These are phyloP conservation scores for Heterodera carotae DNA, from an alignment of 1,140 invertebrate species.

Conservation along the genomic window DNA sequence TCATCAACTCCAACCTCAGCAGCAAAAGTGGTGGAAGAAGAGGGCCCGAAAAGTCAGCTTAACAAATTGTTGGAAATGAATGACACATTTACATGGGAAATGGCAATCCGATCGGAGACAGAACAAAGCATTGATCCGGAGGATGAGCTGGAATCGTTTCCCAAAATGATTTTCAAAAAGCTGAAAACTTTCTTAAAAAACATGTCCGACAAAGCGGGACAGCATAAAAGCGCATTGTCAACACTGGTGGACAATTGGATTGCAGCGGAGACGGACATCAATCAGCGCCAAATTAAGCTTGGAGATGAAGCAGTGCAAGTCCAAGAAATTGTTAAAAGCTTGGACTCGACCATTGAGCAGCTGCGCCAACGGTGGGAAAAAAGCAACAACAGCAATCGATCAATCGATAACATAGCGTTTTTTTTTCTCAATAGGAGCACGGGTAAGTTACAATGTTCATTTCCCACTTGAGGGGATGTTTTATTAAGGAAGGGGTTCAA, in stretches of 20 bases:
- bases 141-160: not conserved
- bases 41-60: not conserved
- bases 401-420: too few species aligned
- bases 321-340: not conserved
- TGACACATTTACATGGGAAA: not conserved
- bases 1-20: not conserved
- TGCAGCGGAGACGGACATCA: too few species aligned
- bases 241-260: not conserved
- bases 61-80: not conserved
- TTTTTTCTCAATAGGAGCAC: too few species aligned
- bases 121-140: not conserved
- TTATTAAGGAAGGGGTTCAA: too few species aligned
- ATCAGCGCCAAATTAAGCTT: not conserved
- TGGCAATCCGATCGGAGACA: not conserved
- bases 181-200: not conserved
- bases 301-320: not conserved
- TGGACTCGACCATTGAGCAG: not conserved
- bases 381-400: too few species aligned
- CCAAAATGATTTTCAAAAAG: not conserved
- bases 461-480: too few species aligned
- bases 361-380: not conserved
- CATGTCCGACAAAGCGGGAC: not conserved
- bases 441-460: too few species aligned
- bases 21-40: too few species aligned
- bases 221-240: not conserved